Percentiles rank a stretch among this genome's conserved stretches.
Conservation (phyloP, 2,113 vertebrate genomes). For the Nothobranchius furzeri region DNA sequence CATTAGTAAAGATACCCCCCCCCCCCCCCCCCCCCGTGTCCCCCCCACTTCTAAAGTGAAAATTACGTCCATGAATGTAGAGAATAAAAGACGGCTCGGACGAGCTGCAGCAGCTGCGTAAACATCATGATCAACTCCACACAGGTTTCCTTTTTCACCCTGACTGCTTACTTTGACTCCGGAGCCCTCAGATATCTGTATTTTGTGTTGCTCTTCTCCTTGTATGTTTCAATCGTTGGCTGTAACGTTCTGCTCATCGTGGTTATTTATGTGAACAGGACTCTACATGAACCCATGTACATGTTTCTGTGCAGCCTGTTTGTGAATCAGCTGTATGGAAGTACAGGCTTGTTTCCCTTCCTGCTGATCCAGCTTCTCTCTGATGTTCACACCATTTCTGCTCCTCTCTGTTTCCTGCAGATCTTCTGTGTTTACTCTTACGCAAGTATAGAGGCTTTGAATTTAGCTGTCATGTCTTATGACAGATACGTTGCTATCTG, state of each 20-base stretch:
- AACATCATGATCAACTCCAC: conserved; percentile 12
- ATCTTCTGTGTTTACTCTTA: conserved; percentile 16
- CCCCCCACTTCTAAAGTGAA: too few relatives aligned
- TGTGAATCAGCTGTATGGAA: conserved; percentile 46
- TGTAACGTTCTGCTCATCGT: conserved; percentile 27
- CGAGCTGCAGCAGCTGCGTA: not conserved
- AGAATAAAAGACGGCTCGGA: not conserved
- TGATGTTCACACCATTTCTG: not conserved
- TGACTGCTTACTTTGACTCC: not conserved
- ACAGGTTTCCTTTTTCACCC: conserved; percentile 9
- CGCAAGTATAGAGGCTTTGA: not conserved
- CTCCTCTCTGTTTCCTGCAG: conserved; percentile 22
- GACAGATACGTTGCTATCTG: conserved; percentile 74
- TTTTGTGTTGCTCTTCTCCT: not conserved
- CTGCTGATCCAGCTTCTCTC: conserved; percentile 11
- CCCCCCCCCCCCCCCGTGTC: too few relatives aligned
- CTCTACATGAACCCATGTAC: conserved; percentile 74
- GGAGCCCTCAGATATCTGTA: conserved; percentile 9
- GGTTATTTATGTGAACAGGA: conserved; percentile 55
- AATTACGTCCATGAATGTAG: too few relatives aligned
- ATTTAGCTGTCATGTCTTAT: conserved; percentile 70
- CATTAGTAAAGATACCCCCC: too few relatives aligned
- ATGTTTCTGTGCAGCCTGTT: conserved; percentile 66
- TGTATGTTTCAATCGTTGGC: not conserved
- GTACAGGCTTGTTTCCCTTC: conserved; percentile 26